phyloP scores from a whole-genome alignment of 1,140 invertebrate species.

The Zelostemma sp. region DNA sequence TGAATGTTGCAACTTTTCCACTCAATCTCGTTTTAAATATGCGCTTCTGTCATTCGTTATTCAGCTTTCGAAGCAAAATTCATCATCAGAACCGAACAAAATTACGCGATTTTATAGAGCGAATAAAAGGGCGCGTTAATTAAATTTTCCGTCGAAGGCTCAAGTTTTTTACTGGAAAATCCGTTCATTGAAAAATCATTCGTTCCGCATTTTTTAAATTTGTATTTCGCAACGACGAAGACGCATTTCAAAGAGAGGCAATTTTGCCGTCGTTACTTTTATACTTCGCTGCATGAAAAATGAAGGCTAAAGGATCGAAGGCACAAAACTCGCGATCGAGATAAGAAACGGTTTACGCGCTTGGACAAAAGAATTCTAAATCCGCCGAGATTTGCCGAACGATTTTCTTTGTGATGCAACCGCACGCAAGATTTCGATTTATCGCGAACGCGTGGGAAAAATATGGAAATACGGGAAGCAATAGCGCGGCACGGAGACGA shows the following conservation, averaged over 20 bases:
- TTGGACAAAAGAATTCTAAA: slow-evolving; percentile 6
- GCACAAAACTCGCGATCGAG: background rate
- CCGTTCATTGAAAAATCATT: too few species aligned
- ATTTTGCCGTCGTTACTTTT: slow-evolving; percentile 2
- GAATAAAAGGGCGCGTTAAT: too few species aligned
- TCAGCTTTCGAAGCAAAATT: background rate
- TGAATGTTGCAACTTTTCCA: too few species aligned
- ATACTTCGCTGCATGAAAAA: slow-evolving; percentile 10
- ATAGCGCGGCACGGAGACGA: background rate
- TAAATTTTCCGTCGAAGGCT: too few species aligned
- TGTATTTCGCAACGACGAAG: too few species aligned
- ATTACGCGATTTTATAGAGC: too few species aligned
- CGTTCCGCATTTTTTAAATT: too few species aligned
- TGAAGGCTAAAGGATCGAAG: background rate
- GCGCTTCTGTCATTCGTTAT: background rate
- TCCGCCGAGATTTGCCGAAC: slow-evolving; percentile 14
- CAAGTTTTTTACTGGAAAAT: too few species aligned
- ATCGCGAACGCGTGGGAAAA: background rate
- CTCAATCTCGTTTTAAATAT: background rate
- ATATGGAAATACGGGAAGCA: background rate
- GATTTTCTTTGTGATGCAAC: slow-evolving; percentile 1
- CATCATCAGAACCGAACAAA: too few species aligned
- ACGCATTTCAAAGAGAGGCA: too few species aligned
- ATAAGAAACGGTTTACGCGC: slow-evolving; percentile 1
- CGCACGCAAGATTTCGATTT: slow-evolving; percentile 25